Evolutionary conservation across 2,888 invertebrate genomes (phyloP).

Genomic region (Parnassius orleans): DNA sequence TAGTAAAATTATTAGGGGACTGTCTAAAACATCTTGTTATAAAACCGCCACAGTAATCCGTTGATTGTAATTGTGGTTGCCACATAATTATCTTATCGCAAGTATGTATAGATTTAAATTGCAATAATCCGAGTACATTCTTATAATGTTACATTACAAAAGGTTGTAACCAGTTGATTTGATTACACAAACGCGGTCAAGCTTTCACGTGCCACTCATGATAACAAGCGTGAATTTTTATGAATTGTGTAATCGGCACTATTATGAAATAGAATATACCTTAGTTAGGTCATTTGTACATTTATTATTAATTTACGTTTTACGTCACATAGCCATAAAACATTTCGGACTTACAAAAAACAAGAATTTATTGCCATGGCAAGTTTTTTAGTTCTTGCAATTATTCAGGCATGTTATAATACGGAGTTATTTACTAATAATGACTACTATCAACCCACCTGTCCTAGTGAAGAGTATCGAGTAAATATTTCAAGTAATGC

Average conservation of each 20-base stretch:
- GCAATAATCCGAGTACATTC: conserved; percentile 23
- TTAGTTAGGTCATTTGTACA: background rate
- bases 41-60: background rate
- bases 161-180: conserved; percentile 47
- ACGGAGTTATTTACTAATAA: too few species aligned
- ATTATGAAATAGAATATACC: conserved; percentile 21
- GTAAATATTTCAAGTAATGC: too few species aligned
- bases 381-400: too few species aligned
- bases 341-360: too few species aligned
- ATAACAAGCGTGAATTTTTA: conserved; percentile 56
- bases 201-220: conserved; percentile 46
- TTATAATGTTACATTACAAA: conserved; percentile 38
- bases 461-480: too few species aligned
- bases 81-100: conserved; percentile 13
- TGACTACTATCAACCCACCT: too few species aligned
- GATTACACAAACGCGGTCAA: conserved; percentile 55
- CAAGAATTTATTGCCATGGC: too few species aligned
- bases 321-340: too few species aligned
- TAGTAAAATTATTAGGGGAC: too few species aligned
- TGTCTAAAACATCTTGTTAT: background rate
- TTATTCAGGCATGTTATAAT: too few species aligned
- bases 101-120: conserved; percentile 14
- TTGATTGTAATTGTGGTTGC: conserved; percentile 5
- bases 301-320: background rate
- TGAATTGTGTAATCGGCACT: conserved; percentile 54